Evolutionary conservation across 2,888 invertebrate species (phyloP), one percentile per base, ranked within the genome.

Genomic region (Hirtodrosophila cameraria): DNA sequence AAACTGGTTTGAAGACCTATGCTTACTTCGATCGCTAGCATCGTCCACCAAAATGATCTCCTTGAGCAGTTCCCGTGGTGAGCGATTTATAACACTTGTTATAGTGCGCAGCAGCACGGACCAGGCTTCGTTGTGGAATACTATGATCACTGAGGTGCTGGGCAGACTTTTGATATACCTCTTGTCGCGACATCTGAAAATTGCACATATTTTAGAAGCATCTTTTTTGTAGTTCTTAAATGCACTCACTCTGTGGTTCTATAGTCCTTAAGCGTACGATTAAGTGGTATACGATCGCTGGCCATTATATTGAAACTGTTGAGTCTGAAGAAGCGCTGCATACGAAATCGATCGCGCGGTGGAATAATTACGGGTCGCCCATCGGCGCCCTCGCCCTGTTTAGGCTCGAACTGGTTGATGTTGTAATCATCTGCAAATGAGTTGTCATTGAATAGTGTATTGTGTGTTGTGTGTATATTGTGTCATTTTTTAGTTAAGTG

Each of bases 61-160:
- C 76, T 94, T 92, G 8, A 99, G 90, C 33, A 98, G 91, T 59
- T 93, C 88, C 9, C 90, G 90, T 0, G 98, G 98, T 1, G 99
- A 97, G 73, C 98, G 93, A 88, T 95, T 94, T 58, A 99, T 95
- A 33, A 97, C 97, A 83, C 98, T 98, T 93, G 97, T 96, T 18
- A 99, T 95, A 1, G 99, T 99, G 50, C 99, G 93, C 82, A 99
- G 92, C 8, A 99, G 92, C 0, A 99, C 99, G 2, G 99, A 98
- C 97, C 98, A 99, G 0, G 99, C 99, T 91, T 99, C 99, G 90
- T 99, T 99, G 90, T 99, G 99, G 90, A 99, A 99, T 1, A 99
- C 98, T 72, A 99, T 97, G 46, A 99, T 95, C 11, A 99, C 94
- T 69, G 96, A 96, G 0, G 98, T 97, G 69, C 93, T 95, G 0